Evolutionary conservation across 2,797 vertebrate genomes (phyloP), one percentile per base, ranked within the genome.

Genomic region (Pterois miles): DNA sequence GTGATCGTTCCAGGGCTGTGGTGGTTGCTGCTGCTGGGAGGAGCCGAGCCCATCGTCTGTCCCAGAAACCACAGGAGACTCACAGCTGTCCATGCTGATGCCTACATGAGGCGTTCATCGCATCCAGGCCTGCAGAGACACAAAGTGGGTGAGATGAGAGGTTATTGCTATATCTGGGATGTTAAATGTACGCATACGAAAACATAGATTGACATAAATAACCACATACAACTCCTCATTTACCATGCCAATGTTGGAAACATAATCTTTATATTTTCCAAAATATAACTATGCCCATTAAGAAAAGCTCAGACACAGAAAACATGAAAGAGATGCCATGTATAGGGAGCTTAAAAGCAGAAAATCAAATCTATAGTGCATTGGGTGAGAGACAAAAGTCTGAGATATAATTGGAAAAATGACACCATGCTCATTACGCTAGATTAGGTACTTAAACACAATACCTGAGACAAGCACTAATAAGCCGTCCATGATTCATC

Each of bases 61-160:
- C 96, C 98, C 98, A 95, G 98, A 97, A 97, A 99, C 95, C 96
- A 97, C 96, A 87, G 98, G 97, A 95, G 97, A 98, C 97, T 99
- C 98, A 99, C 98, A 99, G 98, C 97, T 97, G 97, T 99, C 98
- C 98, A 99, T 99, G 97, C 96, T 96, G 96, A 97, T 96, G 97
- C 96, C 96, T 96, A 98, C 96, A 96, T 95, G 96, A 97, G 98
- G 97, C 95, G 94, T 95, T 99, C 98, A 99, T 99, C 94, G 98
- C 98, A 99, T 97, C 98, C 96, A 96, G 95, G 98, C 97, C 98
- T 99, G 94, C 57, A 88, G 82, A 90, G 76, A 92, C 76, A 92
- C 46, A 91, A 57, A 65, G 23, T 76, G 80, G 78, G 23, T 74
- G 36, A 80, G 18, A 82, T 74, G 79, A 83, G 64, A 86, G 72